phyloP scores from a whole-genome alignment of 2,888 invertebrate species.

The Cryptocheilus praepositus region DNA sequence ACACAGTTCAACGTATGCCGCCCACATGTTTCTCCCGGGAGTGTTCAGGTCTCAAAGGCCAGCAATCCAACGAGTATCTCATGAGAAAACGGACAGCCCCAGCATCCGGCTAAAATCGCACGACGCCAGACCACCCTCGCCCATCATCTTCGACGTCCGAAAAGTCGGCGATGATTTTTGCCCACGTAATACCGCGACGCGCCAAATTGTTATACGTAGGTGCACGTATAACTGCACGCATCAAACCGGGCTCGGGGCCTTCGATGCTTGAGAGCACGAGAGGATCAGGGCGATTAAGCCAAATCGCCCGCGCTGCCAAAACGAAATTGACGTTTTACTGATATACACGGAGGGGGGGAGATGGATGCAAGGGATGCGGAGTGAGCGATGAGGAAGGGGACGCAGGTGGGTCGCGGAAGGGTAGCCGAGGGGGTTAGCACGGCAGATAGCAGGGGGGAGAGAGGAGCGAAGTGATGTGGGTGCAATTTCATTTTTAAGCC shows the following conservation, averaged over 20 bases:
- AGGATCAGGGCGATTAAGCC: slow-evolving; percentile 58
- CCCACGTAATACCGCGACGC: too few relatives aligned
- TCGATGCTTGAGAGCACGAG: slow-evolving; percentile 52
- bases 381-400: slow-evolving; percentile 13
- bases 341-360: slow-evolving; percentile 28
- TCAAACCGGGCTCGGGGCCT: slow-evolving; percentile 44
- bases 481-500: slow-evolving; percentile 69
- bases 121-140: too few relatives aligned
- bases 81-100: too few relatives aligned
- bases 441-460: slow-evolving; percentile 21
- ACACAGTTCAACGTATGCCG: too few relatives aligned
- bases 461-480: slow-evolving; percentile 43
- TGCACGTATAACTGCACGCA: slow-evolving; percentile 13
- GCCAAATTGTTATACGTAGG: too few relatives aligned
- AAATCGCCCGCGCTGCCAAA: slow-evolving; percentile 58
- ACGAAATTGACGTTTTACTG: slow-evolving; percentile 62
- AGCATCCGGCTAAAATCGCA: too few relatives aligned
- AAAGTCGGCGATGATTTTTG: not conserved
- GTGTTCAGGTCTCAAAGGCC: too few relatives aligned
- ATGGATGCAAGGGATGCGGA: not conserved
- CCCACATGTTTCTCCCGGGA: too few relatives aligned
- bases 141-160: not conserved
- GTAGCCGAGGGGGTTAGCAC: slow-evolving; percentile 4
- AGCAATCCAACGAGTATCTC: too few relatives aligned
- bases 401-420: slow-evolving; percentile 8